A percentile compares a stretch with the other conserved stretches of the same genome.
These are phyloP conservation scores for Pampusana beccarii DNA, from an alignment of 2,113 vertebrate species.

Conservation along the genomic window DNA sequence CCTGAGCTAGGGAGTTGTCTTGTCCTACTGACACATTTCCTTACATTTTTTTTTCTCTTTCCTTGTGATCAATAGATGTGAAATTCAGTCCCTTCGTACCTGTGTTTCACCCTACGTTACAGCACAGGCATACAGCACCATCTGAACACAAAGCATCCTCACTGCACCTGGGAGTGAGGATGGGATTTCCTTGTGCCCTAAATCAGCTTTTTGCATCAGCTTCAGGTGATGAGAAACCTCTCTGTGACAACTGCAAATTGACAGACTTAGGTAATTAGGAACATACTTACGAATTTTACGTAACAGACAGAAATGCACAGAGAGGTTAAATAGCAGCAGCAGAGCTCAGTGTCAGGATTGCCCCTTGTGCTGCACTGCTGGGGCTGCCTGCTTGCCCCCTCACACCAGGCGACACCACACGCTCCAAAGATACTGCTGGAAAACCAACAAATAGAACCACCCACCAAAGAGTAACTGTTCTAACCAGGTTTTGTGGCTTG, in stretches of 20 bases:
- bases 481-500: neutral
- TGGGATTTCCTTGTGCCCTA: neutral
- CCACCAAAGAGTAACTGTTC: neutral
- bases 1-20: neutral
- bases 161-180: neutral
- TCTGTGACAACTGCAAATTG: neutral
- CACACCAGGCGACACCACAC: neutral
- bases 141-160: neutral
- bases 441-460: neutral
- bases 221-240: neutral
- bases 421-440: neutral
- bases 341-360: neutral
- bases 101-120: neutral
- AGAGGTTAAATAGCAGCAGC: neutral
- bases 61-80: neutral
- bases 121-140: neutral
- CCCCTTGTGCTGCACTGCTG: neutral
- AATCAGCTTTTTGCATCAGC: conserved; percentile 8
- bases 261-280: neutral
- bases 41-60: neutral
- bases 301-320: neutral
- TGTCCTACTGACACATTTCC: neutral
- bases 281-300: neutral
- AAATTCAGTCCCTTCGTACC: neutral
- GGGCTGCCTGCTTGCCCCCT: neutral